Percentiles rank a stretch among this genome's conserved stretches.
phyloP scores from a whole-genome alignment of 1,140 invertebrate genomes.

The Drosophila tani region DNA sequence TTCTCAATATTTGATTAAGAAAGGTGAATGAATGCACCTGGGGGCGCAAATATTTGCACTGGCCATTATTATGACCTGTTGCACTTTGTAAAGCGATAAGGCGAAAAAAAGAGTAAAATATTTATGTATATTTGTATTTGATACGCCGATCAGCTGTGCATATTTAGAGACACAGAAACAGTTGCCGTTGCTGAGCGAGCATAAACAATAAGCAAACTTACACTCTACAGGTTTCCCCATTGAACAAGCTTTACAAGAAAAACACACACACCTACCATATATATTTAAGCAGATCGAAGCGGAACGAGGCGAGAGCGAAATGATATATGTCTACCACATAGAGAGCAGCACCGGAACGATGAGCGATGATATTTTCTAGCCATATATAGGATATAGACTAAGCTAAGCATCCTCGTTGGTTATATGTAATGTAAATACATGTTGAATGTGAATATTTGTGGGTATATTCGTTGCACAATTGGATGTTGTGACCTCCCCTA shows the following conservation, averaged over 20 bases:
- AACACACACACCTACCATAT: slow-evolving; percentile 21
- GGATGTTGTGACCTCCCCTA: slow-evolving; percentile 23
- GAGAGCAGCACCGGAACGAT: slow-evolving; percentile 20
- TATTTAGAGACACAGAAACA: slow-evolving; percentile 36
- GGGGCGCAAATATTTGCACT: slow-evolving; percentile 67
- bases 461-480: slow-evolving; percentile 25
- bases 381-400: slow-evolving; percentile 33
- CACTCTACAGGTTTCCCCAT: slow-evolving; percentile 78
- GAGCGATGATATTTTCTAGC: slow-evolving; percentile 45
- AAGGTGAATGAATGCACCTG: slow-evolving; percentile 64
- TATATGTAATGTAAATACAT: slow-evolving; percentile 22
- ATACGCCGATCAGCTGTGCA: slow-evolving; percentile 67
- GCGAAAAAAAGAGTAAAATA: slow-evolving; percentile 41
- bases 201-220: slow-evolving; percentile 71
- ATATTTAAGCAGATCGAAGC: slow-evolving; percentile 47
- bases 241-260: slow-evolving; percentile 66
- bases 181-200: slow-evolving; percentile 30
- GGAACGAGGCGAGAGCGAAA: slow-evolving; percentile 30
- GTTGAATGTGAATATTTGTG: slow-evolving; percentile 30
- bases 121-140: slow-evolving; percentile 62
- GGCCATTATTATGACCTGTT: slow-evolving; percentile 68
- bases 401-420: slow-evolving; percentile 13
- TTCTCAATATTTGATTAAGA: slow-evolving; percentile 40
- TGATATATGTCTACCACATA: slow-evolving; percentile 42
- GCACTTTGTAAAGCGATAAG: slow-evolving; percentile 65